These are phyloP conservation scores for Beris chalybata DNA, from an alignment of 2,888 invertebrate genomes.

Conservation along the genomic window DNA sequence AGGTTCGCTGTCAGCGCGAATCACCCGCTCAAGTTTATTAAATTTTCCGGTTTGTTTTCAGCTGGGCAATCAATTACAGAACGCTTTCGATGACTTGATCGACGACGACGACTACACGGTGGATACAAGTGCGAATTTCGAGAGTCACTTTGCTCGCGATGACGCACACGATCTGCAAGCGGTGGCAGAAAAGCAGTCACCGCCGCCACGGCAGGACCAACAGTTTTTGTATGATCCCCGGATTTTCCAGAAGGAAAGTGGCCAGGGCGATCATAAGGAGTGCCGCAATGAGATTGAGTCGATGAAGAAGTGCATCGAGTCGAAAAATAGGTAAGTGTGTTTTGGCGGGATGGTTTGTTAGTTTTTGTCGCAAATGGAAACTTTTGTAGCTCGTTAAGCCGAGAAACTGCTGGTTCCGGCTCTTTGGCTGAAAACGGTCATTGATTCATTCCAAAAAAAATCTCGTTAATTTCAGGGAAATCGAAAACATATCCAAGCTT, in stretches of 20 bases:
- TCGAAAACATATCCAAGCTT: conserved; percentile 55
- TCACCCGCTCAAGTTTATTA: conserved; percentile 36
- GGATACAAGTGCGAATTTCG: conserved; percentile 59
- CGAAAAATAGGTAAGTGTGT: conserved; percentile 58
- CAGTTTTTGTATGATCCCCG: conserved; percentile 3
- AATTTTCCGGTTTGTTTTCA: conserved; percentile 48
- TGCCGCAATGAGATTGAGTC: conserved; percentile 44
- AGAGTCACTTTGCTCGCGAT: conserved; percentile 22
- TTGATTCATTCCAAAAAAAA: background rate
- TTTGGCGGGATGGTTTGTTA: background rate
- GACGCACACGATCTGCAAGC: conserved; percentile 13
- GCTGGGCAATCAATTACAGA: conserved; percentile 66
- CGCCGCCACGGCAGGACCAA: background rate
- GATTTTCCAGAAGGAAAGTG: background rate
- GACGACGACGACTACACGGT: conserved; percentile 68
- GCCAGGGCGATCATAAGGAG: background rate
- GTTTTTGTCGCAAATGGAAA: background rate
- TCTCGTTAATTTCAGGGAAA: conserved; percentile 43
- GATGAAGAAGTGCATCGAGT: conserved; percentile 55
- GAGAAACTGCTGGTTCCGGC: no score
- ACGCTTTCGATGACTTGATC: conserved; percentile 69
- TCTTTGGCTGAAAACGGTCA: background rate
- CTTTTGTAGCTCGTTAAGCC: background rate
- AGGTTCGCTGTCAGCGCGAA: conserved; percentile 56
- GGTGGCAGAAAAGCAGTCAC: conserved; percentile 1